Conservation (phyloP, 2,888 invertebrate species). For the Zhuqinia jingwanae region DNA sequence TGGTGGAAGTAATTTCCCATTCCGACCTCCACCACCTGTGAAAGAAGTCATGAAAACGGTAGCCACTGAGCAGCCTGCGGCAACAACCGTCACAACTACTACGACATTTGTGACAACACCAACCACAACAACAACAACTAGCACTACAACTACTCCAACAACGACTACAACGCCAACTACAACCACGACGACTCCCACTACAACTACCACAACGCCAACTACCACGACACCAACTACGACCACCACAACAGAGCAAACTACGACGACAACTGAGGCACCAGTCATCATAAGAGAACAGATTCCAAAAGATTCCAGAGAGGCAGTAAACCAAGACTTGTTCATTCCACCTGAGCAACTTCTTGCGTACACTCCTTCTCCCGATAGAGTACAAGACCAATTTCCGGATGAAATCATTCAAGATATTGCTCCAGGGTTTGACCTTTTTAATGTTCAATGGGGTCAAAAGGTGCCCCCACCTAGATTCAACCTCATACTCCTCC, state of each 20-base stretch:
- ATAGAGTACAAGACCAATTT: constrained; percentile 53
- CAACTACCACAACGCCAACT: constrained; percentile 27
- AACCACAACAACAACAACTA: constrained; percentile 1
- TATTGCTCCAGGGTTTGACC: constrained; percentile 64
- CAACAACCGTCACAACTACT: not conserved
- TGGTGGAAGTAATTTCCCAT: constrained; percentile 68
- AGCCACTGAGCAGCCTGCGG: not conserved
- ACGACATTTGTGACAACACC: too few relatives aligned
- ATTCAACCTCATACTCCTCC: constrained; percentile 62
- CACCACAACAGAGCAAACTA: not conserved
- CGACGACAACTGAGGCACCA: constrained; percentile 12
- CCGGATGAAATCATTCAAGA: constrained; percentile 69
- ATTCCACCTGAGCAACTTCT: constrained; percentile 67
- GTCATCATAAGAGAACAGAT: not conserved
- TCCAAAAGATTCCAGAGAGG: constrained; percentile 51
- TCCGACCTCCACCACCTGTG: constrained; percentile 76
- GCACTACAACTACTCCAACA: constrained; percentile 37
- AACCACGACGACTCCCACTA: constrained; percentile 14
- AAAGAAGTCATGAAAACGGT: constrained; percentile 72
- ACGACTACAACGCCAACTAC: constrained; percentile 13
- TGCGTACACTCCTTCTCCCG: constrained; percentile 64
- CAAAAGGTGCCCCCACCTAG: constrained; percentile 63
- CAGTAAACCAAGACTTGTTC: constrained; percentile 49
- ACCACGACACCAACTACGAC: not conserved
- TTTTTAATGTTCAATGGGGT: constrained; percentile 67